Conservation (phyloP, 53 echinoderm and acorn worm species). For the Apostichopus leukothele region DNA sequence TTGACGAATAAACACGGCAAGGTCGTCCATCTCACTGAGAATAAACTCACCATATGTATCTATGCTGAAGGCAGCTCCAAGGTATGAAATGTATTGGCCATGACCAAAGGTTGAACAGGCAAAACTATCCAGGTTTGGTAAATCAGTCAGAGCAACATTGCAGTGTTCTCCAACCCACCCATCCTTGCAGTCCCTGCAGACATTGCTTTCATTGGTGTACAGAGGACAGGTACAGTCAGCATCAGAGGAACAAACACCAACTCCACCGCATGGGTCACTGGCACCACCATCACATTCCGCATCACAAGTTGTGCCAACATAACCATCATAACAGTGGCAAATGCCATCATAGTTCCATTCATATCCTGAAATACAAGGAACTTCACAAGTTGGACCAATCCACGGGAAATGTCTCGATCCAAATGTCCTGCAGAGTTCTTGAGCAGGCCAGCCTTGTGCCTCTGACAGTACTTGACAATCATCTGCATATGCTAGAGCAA, state of each 20-base stretch:
- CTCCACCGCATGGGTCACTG: slow-evolving; percentile 61
- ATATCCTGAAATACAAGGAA: slow-evolving; percentile 69
- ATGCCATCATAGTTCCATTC: slow-evolving; percentile 26
- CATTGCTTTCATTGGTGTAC: slow-evolving; percentile 38
- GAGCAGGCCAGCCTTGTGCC: slow-evolving; percentile 49
- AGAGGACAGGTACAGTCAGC: slow-evolving; percentile 73
- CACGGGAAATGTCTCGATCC: slow-evolving; percentile 73
- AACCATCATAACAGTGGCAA: slow-evolving; percentile 73
- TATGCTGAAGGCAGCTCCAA: slow-evolving; percentile 69
- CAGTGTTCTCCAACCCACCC: slow-evolving; percentile 77
- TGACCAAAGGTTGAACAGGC: slow-evolving; percentile 71
- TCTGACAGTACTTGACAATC: slow-evolving; percentile 61
- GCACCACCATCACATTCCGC: slow-evolving; percentile 73
- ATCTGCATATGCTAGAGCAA: slow-evolving; percentile 68
- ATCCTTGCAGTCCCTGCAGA: slow-evolving; percentile 62
- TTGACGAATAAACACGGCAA: slow-evolving; percentile 64
- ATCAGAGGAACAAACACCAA: slow-evolving; percentile 58
- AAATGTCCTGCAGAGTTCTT: slow-evolving; percentile 66
- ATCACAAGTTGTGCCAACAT: slow-evolving; percentile 66
- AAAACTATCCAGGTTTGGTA: slow-evolving; percentile 40
- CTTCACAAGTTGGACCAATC: slow-evolving; percentile 70
- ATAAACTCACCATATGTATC: slow-evolving; percentile 74
- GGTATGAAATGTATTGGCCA: slow-evolving; percentile 76
- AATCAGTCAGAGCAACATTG: slow-evolving; percentile 40
- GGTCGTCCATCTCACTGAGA: slow-evolving; percentile 47